phyloP scores from a whole-genome alignment of 2,113 vertebrate genomes.

The Limnothrissa miodon region DNA sequence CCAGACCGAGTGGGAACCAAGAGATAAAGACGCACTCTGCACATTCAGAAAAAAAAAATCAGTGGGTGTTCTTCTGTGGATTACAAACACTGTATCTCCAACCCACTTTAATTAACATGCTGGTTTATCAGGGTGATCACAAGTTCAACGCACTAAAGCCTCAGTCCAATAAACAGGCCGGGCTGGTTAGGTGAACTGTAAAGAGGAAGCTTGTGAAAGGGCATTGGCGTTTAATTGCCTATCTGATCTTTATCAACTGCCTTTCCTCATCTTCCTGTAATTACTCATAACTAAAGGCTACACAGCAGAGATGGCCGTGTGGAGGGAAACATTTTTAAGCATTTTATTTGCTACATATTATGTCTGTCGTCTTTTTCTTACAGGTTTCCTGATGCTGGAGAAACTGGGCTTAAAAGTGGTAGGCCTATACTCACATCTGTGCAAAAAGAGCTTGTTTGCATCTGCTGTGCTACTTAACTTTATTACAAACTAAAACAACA shows the following conservation, averaged over 20 bases:
- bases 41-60: conserved; percentile 17
- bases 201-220: conserved; percentile 49
- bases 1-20: conserved; percentile 62
- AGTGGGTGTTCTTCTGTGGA: conserved; percentile 51
- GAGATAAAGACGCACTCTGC: conserved; percentile 64
- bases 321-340: not conserved
- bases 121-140: conserved; percentile 68
- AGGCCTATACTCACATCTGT: not conserved
- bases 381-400: conserved; percentile 47
- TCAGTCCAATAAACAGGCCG: conserved; percentile 63
- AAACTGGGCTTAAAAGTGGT: not conserved
- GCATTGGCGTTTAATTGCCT: conserved; percentile 65
- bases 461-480: conserved; percentile 15
- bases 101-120: conserved; percentile 69
- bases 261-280: conserved; percentile 16
- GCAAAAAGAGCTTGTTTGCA: not conserved
- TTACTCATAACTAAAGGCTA: not conserved
- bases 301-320: not conserved
- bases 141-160: conserved; percentile 67
- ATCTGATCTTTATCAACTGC: conserved; percentile 59
- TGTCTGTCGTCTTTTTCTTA: conserved; percentile 42
- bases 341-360: not conserved
- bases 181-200: conserved; percentile 51
- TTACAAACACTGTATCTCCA: conserved; percentile 62
- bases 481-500: not conserved